phyloP scores from a whole-genome alignment of 92 coral and sea anemone species.

The Palythoa grandiflora region DNA sequence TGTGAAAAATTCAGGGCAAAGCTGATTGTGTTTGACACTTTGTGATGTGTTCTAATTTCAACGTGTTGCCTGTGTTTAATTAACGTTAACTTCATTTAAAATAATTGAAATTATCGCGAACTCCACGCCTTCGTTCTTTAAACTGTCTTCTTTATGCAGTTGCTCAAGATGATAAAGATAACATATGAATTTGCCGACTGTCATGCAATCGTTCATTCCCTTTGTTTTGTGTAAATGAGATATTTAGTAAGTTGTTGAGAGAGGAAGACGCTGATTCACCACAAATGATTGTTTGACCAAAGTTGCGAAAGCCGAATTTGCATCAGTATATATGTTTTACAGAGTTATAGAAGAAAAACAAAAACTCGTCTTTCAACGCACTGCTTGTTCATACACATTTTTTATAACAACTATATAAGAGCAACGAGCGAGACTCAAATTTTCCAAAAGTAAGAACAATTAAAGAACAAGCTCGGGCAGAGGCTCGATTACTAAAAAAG shows the following conservation, averaged over 20 bases:
- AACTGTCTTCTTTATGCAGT: slow-evolving; percentile 15
- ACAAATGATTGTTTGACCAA: too few species aligned
- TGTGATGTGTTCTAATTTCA: slow-evolving; percentile 8
- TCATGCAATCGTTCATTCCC: slow-evolving; percentile 1
- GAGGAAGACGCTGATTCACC: background rate
- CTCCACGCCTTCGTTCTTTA: slow-evolving; percentile 42
- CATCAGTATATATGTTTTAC: too few species aligned
- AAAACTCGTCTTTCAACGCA: too few species aligned
- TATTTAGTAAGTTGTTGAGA: background rate
- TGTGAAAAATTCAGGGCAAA: slow-evolving; percentile 32
- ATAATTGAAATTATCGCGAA: slow-evolving; percentile 36
- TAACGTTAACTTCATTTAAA: slow-evolving; percentile 42
- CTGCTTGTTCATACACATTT: too few species aligned
- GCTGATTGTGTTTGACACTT: slow-evolving; percentile 5
- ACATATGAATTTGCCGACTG: slow-evolving; percentile 3
- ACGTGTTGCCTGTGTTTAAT: slow-evolving; percentile 36
- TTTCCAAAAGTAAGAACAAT: too few species aligned
- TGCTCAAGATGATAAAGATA: slow-evolving; percentile 20
- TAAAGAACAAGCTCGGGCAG: too few species aligned
- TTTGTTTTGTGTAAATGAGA: background rate
- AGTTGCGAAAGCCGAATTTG: too few species aligned
- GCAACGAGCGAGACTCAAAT: too few species aligned
- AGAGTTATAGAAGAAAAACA: too few species aligned
- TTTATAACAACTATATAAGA: too few species aligned
- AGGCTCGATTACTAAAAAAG: too few species aligned